phyloP scores from a whole-genome alignment of 2,113 vertebrate genomes.

The Acrocephalus kingi region DNA sequence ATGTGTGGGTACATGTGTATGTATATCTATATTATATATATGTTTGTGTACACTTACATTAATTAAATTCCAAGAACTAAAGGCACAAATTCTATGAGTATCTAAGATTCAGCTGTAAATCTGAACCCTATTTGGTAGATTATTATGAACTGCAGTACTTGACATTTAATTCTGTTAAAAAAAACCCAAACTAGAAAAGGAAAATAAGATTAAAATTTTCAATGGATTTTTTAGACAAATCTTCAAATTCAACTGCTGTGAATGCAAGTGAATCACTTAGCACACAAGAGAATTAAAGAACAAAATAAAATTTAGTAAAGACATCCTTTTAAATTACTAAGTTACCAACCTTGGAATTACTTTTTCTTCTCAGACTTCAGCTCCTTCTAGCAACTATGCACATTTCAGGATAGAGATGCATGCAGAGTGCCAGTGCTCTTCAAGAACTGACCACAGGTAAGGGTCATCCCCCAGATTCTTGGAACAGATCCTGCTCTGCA shows the following conservation, averaged over 20 bases:
- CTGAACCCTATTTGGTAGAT: background rate
- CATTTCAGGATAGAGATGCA: background rate
- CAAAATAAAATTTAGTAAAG: background rate
- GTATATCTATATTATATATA: background rate
- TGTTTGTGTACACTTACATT: background rate
- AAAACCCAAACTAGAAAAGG: background rate
- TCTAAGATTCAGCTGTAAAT: background rate
- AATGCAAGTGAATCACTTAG: background rate
- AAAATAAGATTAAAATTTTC: background rate
- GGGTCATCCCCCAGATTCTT: background rate
- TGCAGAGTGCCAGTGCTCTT: background rate
- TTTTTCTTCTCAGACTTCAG: background rate
- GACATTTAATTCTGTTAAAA: background rate
- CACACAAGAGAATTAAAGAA: background rate
- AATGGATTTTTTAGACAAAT: background rate
- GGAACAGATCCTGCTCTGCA: background rate
- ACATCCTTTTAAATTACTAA: background rate
- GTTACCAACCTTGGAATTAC: background rate
- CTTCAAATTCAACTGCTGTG: background rate
- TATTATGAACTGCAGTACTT: background rate
- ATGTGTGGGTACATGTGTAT: rapidly evolving
- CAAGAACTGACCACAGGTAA: background rate
- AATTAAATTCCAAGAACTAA: background rate
- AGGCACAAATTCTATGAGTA: background rate
- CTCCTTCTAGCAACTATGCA: background rate